Evolutionary conservation across 2,113 vertebrate species (phyloP).

Genomic region (Archilochus colubris): DNA sequence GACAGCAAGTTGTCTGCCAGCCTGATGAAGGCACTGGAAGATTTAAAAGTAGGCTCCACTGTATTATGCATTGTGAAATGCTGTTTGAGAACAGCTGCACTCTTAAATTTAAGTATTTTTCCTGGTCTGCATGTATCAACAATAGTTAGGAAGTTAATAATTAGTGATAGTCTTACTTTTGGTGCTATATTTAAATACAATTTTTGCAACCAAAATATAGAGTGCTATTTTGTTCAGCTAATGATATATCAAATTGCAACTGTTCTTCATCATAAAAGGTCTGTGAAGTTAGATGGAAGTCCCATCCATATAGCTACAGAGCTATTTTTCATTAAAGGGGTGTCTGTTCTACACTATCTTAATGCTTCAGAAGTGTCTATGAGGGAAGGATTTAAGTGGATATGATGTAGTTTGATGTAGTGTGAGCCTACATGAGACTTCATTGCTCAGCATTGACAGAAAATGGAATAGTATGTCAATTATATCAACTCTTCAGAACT

Average conservation of each 20-base stretch:
- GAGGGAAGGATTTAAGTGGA: not conserved
- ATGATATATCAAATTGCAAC: not conserved
- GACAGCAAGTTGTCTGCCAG: not conserved
- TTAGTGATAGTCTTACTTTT: not conserved
- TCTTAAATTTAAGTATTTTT: not conserved
- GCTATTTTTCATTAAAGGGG: not conserved
- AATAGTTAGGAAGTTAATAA: not conserved
- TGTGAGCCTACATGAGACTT: not conserved
- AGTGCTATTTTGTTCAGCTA: not conserved
- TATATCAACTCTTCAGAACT: not conserved
- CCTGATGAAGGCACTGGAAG: not conserved
- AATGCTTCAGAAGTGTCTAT: not conserved
- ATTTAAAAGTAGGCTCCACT: not conserved
- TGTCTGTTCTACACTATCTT: not conserved
- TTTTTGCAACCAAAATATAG: not conserved
- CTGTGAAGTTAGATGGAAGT: not conserved
- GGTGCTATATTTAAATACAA: not conserved
- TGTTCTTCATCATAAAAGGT: not conserved
- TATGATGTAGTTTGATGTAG: not conserved
- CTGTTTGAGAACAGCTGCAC: not conserved
- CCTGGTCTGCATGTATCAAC: not conserved
- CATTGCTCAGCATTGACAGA: not conserved
- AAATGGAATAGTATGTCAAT: not conserved
- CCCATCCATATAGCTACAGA: not conserved
- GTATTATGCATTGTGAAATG: not conserved